Evolutionary conservation across 2,113 vertebrate species (phyloP).

Genomic region (Ornithorhynchus anatinus): DNA sequence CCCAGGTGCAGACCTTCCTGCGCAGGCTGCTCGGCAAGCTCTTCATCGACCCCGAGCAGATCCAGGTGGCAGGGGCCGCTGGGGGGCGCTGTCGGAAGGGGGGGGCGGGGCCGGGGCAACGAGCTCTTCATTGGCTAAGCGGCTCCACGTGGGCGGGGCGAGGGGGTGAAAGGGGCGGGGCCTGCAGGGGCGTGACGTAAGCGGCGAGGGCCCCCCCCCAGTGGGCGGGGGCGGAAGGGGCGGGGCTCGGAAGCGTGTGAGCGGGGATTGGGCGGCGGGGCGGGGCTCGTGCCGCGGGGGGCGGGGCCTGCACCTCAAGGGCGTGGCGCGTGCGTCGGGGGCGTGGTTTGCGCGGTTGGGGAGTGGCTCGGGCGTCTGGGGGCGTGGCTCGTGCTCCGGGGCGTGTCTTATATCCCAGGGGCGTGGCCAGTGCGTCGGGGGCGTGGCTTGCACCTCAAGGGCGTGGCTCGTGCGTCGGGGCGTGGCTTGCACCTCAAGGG

Average conservation of each 20-base stretch:
- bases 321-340: too few species aligned
- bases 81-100: not conserved
- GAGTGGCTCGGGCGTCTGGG: too few species aligned
- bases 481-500: too few species aligned
- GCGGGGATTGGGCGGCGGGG: not conserved
- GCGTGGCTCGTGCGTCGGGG: too few species aligned
- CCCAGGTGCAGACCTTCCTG: constrained; percentile 93
- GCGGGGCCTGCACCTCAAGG: not conserved
- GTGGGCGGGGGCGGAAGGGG: too few species aligned
- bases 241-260: too few species aligned
- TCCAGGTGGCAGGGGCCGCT: constrained; percentile 78
- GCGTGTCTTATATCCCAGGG: too few species aligned
- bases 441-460: too few species aligned
- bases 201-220: not conserved
- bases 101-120: not conserved
- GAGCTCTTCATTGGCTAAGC: not conserved
- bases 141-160: too few species aligned
- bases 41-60: constrained; percentile 93
- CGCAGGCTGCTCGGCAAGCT: constrained; percentile 93
- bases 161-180: not conserved
- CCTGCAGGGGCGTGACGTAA: not conserved
- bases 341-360: too few species aligned
- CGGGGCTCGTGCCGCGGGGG: not conserved
- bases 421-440: too few species aligned
- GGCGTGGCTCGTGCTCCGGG: too few species aligned